Evolutionary conservation across 1,140 invertebrate species (phyloP), one percentile per base, ranked within the genome.

Genomic region (Steinernema feltiae): DNA sequence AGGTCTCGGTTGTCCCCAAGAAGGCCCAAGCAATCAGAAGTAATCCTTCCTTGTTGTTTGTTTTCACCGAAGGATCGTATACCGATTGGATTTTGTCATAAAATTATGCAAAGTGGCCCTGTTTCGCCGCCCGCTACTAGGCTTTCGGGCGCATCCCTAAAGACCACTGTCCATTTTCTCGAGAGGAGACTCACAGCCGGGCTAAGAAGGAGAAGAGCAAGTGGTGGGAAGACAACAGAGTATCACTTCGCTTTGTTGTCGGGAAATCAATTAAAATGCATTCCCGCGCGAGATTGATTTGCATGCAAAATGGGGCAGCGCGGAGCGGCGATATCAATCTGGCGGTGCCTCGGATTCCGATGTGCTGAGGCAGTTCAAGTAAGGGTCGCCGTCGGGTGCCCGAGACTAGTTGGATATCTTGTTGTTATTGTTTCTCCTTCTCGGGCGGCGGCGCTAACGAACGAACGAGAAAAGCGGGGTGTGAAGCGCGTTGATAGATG

Each of bases 181-280:
- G 7, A 18, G 35, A 41, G 35, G 35, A 18, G 7, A 18, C 53
- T 12, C 12, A 21, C 53, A 21, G 15, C 7, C 53, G 12, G 53
- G 53, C 7, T 7, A 17, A 3, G 53, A 17, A 27, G 24, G 53
- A 63, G 53, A 27, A 27, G 53, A 46, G 24, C 53, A 63, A 63
- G 24, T 63, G 53, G 53, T 41, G 24, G 53, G 53, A 63, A 63
- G 53, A 63, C 53, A 41, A 41, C 53, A 27, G 53, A 63, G 53
- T 63, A 63, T 63, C 53, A 63, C 53, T 63, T 63, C 53, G 53
- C 53, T 63, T 63, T 63, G 53, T 63, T 63, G 53, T 63, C 53
- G 53, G 53, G 53, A 63, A 63, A 63, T 63, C 53, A 63, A 63
- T 63, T 63, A 63, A 63, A 63, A 63, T 63, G 24, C 53, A 63